Evolutionary conservation across 2,113 vertebrate genomes (phyloP).

Genomic region (Phoenicopterus ruber): DNA sequence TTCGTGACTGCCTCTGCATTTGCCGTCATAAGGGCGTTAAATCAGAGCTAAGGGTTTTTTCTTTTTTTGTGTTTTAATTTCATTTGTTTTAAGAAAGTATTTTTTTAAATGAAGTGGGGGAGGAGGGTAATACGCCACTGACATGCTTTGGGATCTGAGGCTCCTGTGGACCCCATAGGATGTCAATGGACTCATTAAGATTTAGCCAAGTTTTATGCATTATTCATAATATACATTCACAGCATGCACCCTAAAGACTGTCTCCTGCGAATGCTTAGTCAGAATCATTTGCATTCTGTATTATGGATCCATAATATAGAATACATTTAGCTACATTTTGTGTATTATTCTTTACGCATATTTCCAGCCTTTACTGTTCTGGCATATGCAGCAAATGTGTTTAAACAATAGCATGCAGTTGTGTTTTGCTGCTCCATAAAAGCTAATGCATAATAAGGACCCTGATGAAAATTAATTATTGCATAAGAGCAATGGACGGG

Average conservation of each 20-base stretch:
- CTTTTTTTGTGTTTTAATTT: slow-evolving; percentile 42
- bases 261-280: slow-evolving; percentile 79
- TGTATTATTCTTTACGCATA: slow-evolving; percentile 72
- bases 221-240: slow-evolving; percentile 81
- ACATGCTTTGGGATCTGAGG: slow-evolving; percentile 70
- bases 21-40: not conserved
- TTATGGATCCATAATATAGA: slow-evolving; percentile 76
- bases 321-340: slow-evolving; percentile 73
- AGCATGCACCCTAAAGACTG: slow-evolving; percentile 71
- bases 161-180: slow-evolving; percentile 75
- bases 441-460: slow-evolving; percentile 69
- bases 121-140: slow-evolving; percentile 36
- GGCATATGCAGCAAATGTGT: slow-evolving; percentile 59
- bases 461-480: slow-evolving; percentile 70
- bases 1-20: slow-evolving; percentile 16
- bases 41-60: not conserved
- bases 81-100: slow-evolving; percentile 67
- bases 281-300: slow-evolving; percentile 78
- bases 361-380: slow-evolving; percentile 64
- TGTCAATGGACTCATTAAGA: slow-evolving; percentile 79
- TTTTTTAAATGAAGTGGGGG: slow-evolving; percentile 47
- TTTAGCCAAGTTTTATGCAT: slow-evolving; percentile 80
- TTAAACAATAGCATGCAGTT: slow-evolving; percentile 73
- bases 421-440: slow-evolving; percentile 66
- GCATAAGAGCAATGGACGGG: slow-evolving; percentile 53